These are phyloP conservation scores for Colius striatus DNA, from an alignment of 2,113 vertebrate species.

Conservation along the genomic window DNA sequence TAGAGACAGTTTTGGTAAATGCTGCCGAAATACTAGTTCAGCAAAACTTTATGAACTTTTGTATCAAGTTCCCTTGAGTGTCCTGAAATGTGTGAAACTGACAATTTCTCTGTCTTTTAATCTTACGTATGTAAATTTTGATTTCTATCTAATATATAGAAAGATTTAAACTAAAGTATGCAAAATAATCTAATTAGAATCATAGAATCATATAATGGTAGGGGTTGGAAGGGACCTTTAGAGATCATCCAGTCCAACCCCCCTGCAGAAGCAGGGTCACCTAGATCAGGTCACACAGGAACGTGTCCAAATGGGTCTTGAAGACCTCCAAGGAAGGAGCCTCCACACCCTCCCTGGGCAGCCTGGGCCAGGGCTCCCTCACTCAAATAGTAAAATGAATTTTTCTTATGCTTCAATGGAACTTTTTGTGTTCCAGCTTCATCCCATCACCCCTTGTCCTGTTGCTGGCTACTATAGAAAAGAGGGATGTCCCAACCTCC, in stretches of 20 bases:
- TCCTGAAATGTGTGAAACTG: neutral
- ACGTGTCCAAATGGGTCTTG: neutral
- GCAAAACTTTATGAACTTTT: neutral
- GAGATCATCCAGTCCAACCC: neutral
- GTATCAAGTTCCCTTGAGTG: neutral
- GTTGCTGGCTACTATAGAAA: too few relatives aligned
- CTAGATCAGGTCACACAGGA: neutral
- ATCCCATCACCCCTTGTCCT: too few relatives aligned
- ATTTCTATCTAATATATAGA: neutral
- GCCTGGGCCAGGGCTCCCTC: neutral
- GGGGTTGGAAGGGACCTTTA: neutral
- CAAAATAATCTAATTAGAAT: neutral
- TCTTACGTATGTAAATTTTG: neutral
- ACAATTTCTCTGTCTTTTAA: neutral
- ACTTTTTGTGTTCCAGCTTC: too few relatives aligned
- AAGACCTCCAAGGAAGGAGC: neutral
- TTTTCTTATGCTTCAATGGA: too few relatives aligned
- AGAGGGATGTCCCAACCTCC: too few relatives aligned
- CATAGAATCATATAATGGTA: neutral
- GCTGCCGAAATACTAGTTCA: neutral
- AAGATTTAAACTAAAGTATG: neutral
- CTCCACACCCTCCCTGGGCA: neutral
- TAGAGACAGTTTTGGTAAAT: neutral
- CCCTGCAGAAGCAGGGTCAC: too few relatives aligned
- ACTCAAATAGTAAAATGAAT: too few relatives aligned